These are phyloP conservation scores for Drosophila paramelanica DNA, from an alignment of 2,888 invertebrate species.

Conservation along the genomic window DNA sequence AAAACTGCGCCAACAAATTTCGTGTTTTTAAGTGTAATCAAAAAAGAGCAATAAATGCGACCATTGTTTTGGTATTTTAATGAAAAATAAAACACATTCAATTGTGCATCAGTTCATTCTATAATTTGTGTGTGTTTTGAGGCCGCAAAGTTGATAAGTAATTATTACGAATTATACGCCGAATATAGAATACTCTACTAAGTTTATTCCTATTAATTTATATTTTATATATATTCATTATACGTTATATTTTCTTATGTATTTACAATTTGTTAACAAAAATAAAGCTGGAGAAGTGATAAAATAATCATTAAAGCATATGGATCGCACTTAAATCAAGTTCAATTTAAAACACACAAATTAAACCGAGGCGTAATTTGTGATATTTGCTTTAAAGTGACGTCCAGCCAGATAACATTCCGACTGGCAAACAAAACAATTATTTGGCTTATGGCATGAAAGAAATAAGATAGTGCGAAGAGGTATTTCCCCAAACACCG, in stretches of 20 bases:
- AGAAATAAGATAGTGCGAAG: background rate
- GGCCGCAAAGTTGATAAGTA: background rate
- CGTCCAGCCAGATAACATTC: background rate
- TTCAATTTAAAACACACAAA: background rate
- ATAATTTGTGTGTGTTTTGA: slow-evolving; percentile 22
- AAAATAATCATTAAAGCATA: background rate
- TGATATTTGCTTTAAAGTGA: background rate
- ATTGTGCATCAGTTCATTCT: slow-evolving; percentile 28
- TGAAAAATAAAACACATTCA: slow-evolving; percentile 17
- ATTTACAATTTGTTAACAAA: too few relatives aligned
- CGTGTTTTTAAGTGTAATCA: slow-evolving; percentile 3
- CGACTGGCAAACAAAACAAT: background rate
- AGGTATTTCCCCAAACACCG: slow-evolving; percentile 6
- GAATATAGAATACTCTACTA: background rate
- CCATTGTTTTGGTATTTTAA: slow-evolving; percentile 9
- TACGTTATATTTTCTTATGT: too few relatives aligned
- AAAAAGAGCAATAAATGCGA: slow-evolving; percentile 19
- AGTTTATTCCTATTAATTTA: too few relatives aligned
- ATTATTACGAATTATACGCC: background rate
- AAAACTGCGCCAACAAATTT: background rate
- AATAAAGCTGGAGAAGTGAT: too few relatives aligned
- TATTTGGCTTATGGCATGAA: background rate
- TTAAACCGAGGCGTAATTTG: background rate
- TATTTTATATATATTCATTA: too few relatives aligned
- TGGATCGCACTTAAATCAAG: background rate